Evolutionary conservation across 2,113 vertebrate genomes (phyloP).

Genomic region (Polypterus senegalus): DNA sequence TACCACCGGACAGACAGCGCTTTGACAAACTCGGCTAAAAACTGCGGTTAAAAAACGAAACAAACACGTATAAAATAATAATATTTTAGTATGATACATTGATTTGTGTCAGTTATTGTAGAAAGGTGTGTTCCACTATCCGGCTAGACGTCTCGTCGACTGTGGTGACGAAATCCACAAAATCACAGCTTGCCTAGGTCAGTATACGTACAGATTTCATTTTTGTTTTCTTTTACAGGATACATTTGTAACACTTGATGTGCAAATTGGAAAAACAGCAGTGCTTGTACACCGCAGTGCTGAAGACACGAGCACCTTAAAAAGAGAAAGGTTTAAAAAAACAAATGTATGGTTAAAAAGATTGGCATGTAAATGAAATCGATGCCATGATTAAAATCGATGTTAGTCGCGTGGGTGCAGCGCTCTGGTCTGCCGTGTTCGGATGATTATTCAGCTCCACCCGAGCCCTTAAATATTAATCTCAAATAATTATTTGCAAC

Average conservation of each 20-base stretch:
- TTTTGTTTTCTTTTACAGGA: slow-evolving; percentile 25
- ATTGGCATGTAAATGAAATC: slow-evolving; percentile 51
- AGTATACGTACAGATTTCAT: slow-evolving; percentile 43
- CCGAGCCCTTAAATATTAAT: slow-evolving; percentile 48
- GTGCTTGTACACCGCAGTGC: slow-evolving; percentile 66
- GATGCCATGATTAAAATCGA: slow-evolving; percentile 66
- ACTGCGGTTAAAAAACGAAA: neutral
- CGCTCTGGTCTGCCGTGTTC: slow-evolving; percentile 42
- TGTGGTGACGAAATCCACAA: slow-evolving; percentile 27
- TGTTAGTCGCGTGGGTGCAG: slow-evolving; percentile 46
- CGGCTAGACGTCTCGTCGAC: no score
- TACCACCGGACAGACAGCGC: slow-evolving; percentile 5
- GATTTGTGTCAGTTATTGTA: slow-evolving; percentile 4
- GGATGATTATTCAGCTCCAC: slow-evolving; percentile 42
- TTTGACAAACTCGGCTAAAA: neutral
- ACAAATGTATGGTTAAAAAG: slow-evolving; percentile 36
- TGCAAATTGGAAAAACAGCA: slow-evolving; percentile 87
- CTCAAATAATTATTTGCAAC: slow-evolving; percentile 40
- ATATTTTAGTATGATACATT: slow-evolving; percentile 14
- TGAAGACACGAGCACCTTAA: slow-evolving; percentile 57
- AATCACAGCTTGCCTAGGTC: slow-evolving; percentile 60
- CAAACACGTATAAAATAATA: slow-evolving; percentile 8
- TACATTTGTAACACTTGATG: slow-evolving; percentile 52
- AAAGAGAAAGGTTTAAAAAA: slow-evolving; percentile 52
- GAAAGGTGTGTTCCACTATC: neutral